A percentile compares a stretch with the other conserved stretches of the same genome.
These are phyloP conservation scores for Calliphora vomitoria DNA, from an alignment of 2,888 invertebrate species.

Conservation along the genomic window DNA sequence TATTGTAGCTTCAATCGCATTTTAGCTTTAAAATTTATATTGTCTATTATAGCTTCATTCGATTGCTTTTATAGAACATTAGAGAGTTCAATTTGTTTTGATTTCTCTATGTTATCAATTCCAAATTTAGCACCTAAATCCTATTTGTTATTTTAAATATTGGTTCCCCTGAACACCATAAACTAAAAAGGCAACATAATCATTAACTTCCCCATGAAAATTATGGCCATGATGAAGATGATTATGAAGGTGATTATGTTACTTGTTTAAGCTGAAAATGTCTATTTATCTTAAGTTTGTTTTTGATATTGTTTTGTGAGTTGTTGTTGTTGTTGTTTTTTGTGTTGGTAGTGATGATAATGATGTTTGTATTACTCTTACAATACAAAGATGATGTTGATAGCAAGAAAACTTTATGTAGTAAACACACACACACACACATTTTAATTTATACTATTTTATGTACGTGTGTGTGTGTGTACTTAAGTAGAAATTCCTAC, in stretches of 20 bases:
- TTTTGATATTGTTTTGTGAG: neutral
- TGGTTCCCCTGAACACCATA: neutral
- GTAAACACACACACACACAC: neutral
- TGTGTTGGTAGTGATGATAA: neutral
- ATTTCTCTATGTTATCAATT: too few relatives aligned
- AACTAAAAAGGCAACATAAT: neutral
- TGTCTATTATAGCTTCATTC: too few relatives aligned
- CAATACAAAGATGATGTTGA: neutral
- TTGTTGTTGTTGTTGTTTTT: neutral
- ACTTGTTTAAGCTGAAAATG: neutral
- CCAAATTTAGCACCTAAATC: too few relatives aligned
- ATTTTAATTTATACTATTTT: neutral
- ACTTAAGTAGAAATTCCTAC: neutral
- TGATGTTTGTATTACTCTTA: slow-evolving; percentile 16
- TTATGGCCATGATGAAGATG: neutral
- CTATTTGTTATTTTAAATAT: neutral
- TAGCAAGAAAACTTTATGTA: slow-evolving; percentile 20
- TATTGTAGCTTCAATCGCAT: too few relatives aligned
- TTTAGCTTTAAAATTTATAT: too few relatives aligned
- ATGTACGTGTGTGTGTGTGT: neutral
- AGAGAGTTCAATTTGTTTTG: too few relatives aligned
- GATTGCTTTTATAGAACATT: too few relatives aligned
- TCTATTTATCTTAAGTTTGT: slow-evolving; percentile 28
- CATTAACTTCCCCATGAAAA: neutral
- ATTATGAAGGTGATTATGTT: neutral